Evolutionary conservation across 1,140 invertebrate genomes (phyloP), one percentile per base, ranked within the genome.

Genomic region (Drosophila insularis): DNA sequence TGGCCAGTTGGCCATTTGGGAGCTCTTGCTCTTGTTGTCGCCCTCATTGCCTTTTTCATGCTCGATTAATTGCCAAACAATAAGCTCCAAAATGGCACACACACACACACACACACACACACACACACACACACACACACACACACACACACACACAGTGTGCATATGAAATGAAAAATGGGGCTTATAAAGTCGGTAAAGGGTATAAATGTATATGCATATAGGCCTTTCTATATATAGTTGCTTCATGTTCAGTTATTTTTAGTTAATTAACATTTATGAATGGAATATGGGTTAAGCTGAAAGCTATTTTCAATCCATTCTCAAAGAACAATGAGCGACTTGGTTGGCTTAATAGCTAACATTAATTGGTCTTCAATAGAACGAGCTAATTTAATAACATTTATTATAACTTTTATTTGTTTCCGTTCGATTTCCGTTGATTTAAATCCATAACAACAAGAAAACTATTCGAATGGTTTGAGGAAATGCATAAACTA

Each of bases 51-150:
- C 11, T 71, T 63, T 27, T 61, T 63, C 39, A 50, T 50, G 59
- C 60, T 59, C 70, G 61, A 72, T 77, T 77, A 73, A 73, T 73
- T 77, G 71, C 56, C 60, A 61, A 55, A 61, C 64, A 73, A 74
- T 74, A 71, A 58, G 55, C 55, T 59, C 21, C 10, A 54, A 73
- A 67, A 62, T 39, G 55, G 46, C 19, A 27, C 62, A 63, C 37
- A 35, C 32, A 35, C 2, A 35, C 32, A 35, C 10, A 35, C 32
- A 10, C 10, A 4, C 19, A 27, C 62, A 63, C 8, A 32, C 19
- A 27, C 61, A 63, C 37, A 64, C 35, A 55, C 62, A 63, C 37
- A 35, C 32, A 35, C 2, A 35, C 32, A 35, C 10, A 35, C 32
- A 10, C 10, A 4, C 19, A 27, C 62, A 63, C 8, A 32, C 19